Conservation (phyloP, 2,113 vertebrate species). For the Dipodomys merriami region DNA sequence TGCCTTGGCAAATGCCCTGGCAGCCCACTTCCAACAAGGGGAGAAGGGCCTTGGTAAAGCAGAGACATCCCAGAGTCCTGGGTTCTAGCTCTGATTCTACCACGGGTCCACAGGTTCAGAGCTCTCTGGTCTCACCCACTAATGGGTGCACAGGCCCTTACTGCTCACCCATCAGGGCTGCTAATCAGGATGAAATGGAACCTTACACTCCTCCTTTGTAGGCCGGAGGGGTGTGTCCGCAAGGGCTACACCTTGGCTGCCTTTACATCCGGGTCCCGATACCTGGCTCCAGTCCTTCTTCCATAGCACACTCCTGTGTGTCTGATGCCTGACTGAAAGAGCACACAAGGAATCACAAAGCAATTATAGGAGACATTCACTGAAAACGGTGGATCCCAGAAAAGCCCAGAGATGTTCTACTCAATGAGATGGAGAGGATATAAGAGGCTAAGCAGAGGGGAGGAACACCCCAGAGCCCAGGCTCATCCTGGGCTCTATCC, state of each 20-base stretch:
- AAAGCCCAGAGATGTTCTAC: slow-evolving; percentile 42
- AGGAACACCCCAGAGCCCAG: accelerated
- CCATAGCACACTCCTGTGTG: background rate
- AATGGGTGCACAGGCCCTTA: accelerated
- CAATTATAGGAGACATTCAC: slow-evolving; percentile 4
- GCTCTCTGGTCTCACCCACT: background rate
- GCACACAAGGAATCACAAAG: background rate
- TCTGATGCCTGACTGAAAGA: background rate
- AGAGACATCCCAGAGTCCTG: background rate
- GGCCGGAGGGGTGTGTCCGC: background rate
- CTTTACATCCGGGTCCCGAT: background rate
- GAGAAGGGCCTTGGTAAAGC: background rate
- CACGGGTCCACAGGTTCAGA: no score
- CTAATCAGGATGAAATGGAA: background rate
- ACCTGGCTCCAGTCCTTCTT: background rate
- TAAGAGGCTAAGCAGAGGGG: slow-evolving; percentile 4
- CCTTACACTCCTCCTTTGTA: background rate
- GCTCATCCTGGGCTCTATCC: background rate
- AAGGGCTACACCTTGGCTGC: background rate
- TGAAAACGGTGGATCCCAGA: slow-evolving; percentile 18
- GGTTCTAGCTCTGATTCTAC: background rate
- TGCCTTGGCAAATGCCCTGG: background rate
- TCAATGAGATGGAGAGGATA: slow-evolving; percentile 47
- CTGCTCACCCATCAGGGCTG: no score
- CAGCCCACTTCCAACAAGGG: background rate